These are phyloP conservation scores for Drosophila leonis DNA, from an alignment of 2,888 invertebrate genomes.

Conservation along the genomic window DNA sequence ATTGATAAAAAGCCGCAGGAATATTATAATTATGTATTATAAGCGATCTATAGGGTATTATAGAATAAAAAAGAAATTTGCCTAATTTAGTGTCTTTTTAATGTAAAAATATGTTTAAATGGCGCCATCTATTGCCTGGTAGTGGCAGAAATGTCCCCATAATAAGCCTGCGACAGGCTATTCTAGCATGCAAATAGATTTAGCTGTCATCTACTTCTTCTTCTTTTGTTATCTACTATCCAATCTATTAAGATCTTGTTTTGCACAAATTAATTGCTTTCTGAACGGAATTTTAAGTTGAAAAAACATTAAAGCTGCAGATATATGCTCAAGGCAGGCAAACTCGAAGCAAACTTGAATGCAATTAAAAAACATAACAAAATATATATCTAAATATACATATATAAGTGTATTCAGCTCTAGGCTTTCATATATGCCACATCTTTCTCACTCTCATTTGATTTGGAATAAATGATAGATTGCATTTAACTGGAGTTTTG, in stretches of 20 bases:
- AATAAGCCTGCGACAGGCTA: not conserved
- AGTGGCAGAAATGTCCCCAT: not conserved
- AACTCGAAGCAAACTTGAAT: not conserved
- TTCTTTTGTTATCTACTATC: not conserved
- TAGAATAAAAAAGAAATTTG: not conserved
- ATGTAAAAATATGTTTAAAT: not conserved
- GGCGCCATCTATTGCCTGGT: constrained; percentile 14
- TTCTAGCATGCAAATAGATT: not conserved
- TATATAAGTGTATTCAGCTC: not conserved
- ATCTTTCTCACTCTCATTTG: constrained; percentile 5
- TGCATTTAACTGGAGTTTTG: constrained; percentile 22
- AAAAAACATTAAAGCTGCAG: not conserved
- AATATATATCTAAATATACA: not conserved
- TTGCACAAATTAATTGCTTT: not conserved
- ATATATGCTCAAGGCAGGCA: not conserved
- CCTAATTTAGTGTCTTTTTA: not conserved
- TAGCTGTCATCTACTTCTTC: not conserved
- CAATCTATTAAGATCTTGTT: constrained; percentile 3
- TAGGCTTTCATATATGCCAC: not conserved
- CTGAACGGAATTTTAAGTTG: not conserved
- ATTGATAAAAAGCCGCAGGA: not conserved
- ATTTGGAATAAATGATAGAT: constrained; percentile 41
- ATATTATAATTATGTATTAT: not conserved
- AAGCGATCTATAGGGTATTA: not conserved
- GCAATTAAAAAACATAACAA: constrained; percentile 5